Percentiles rank a stretch among this genome's conserved stretches.
Conservation (phyloP, 2,888 invertebrate species). For the Hypena proboscidalis region DNA sequence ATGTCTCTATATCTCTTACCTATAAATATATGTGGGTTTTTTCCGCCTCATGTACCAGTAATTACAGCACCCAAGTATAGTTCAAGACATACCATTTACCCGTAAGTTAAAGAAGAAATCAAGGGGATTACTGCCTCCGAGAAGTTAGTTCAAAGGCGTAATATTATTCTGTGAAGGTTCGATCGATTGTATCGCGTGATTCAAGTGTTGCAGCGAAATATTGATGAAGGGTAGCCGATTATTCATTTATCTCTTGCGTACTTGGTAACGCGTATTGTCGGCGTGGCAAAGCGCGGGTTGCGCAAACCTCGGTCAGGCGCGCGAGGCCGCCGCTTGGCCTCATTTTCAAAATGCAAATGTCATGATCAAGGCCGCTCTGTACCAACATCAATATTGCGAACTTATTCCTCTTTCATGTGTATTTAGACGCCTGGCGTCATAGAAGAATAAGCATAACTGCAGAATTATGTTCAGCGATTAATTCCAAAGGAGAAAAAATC, state of each 20-base stretch:
- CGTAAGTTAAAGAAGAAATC: too few relatives aligned
- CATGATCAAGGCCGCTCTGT: slow-evolving; percentile 70
- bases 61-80: too few relatives aligned
- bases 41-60: too few relatives aligned
- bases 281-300: slow-evolving; percentile 44
- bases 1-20: too few relatives aligned
- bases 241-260: slow-evolving; percentile 17
- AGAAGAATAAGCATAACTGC: too few relatives aligned
- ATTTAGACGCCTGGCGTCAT: too few relatives aligned
- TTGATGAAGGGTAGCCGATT: slow-evolving; percentile 24
- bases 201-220: slow-evolving; percentile 29
- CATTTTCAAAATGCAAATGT: slow-evolving; percentile 68
- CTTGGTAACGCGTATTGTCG: slow-evolving; percentile 9
- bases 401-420: slow-evolving; percentile 22
- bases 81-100: too few relatives aligned
- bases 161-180: slow-evolving; percentile 32
- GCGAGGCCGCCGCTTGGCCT: slow-evolving; percentile 69
- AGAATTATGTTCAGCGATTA: too few relatives aligned
- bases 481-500: too few relatives aligned
- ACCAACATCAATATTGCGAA: slow-evolving; percentile 42
- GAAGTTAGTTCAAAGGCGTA: too few relatives aligned
- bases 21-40: too few relatives aligned
- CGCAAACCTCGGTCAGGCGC: slow-evolving; percentile 54
- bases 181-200: slow-evolving; percentile 16
- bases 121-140: too few relatives aligned